A percentile compares a stretch with the other conserved stretches of the same genome.
Evolutionary conservation across 2,797 vertebrate species (phyloP).

Genomic region (Enteromius treurensis): DNA sequence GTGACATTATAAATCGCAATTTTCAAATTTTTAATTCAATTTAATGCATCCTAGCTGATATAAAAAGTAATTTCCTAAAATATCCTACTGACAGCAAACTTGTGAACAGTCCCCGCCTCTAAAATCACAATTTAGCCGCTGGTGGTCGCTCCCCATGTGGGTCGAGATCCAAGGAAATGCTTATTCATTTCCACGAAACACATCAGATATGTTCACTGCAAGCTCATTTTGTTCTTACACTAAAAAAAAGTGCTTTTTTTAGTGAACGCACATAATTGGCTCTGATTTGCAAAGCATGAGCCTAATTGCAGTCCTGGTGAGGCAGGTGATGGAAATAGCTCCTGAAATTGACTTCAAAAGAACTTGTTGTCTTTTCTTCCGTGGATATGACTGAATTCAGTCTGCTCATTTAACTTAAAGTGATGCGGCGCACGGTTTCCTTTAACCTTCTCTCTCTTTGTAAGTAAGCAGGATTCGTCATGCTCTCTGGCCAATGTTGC

Average conservation of each 20-base stretch:
- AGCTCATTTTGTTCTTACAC: slow-evolving; percentile 12
- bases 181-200: neutral
- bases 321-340: slow-evolving; percentile 27
- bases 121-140: neutral
- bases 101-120: neutral
- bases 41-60: neutral
- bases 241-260: slow-evolving; percentile 9
- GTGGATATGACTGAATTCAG: slow-evolving; percentile 12
- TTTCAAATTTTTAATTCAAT: neutral
- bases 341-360: slow-evolving; percentile 32
- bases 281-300: slow-evolving; percentile 11
- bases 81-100: neutral
- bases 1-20: no score
- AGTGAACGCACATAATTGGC: slow-evolving; percentile 21
- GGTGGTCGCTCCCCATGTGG: neutral
- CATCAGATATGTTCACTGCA: slow-evolving; percentile 14
- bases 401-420: slow-evolving; percentile 13
- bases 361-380: slow-evolving; percentile 7
- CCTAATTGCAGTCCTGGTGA: slow-evolving; percentile 22
- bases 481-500: slow-evolving; percentile 29
- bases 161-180: neutral
- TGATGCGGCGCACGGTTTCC: neutral
- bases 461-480: neutral
- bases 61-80: neutral
- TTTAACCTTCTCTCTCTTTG: slow-evolving; percentile 30